Percentiles rank a stretch among this genome's conserved stretches.
phyloP scores from a whole-genome alignment of 2,888 invertebrate species.

The Conomelus anceps region DNA sequence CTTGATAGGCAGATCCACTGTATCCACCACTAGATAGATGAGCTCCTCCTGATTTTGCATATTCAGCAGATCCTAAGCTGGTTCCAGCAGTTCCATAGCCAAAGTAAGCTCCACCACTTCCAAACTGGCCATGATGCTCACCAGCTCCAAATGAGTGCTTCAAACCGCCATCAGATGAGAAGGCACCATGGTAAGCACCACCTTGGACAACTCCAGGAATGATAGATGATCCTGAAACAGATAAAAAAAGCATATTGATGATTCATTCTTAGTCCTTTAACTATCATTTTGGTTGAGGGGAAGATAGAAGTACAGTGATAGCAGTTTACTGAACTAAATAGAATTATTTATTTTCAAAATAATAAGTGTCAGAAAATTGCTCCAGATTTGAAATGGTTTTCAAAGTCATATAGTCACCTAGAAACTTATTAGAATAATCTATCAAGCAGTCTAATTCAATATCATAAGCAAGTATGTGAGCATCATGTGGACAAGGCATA shows the following conservation, averaged over 20 bases:
- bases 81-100: not conserved
- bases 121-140: not conserved
- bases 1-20: not conserved
- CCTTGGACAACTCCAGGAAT: constrained; percentile 8
- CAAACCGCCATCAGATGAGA: not conserved
- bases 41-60: constrained; percentile 9
- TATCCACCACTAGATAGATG: not conserved
- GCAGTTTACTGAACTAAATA: too few relatives aligned
- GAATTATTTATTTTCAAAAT: too few relatives aligned
- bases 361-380: too few relatives aligned
- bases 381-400: too few relatives aligned
- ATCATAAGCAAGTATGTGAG: too few relatives aligned
- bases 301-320: too few relatives aligned
- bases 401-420: too few relatives aligned
- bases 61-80: constrained; percentile 3
- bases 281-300: too few relatives aligned
- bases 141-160: not conserved
- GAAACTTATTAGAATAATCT: too few relatives aligned
- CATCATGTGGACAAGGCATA: too few relatives aligned
- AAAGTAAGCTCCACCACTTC: constrained; percentile 7
- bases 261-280: too few relatives aligned
- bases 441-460: too few relatives aligned
- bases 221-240: constrained; percentile 20
- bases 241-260: not conserved
- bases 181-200: not conserved